Conservation (phyloP, 2,888 invertebrate genomes). For the Agelastica alni region DNA sequence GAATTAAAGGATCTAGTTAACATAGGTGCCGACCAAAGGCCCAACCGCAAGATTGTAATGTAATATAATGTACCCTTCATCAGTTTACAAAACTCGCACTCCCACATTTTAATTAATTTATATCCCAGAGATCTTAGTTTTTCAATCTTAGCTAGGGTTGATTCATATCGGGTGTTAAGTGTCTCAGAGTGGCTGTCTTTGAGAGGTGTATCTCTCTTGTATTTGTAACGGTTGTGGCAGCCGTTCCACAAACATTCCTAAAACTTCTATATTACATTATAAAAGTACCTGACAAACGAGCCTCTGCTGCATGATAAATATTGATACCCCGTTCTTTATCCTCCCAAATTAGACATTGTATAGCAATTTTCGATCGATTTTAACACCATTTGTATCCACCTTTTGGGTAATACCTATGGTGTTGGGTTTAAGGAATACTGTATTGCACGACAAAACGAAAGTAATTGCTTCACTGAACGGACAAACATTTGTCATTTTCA, state of each 20-base stretch:
- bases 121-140: slow-evolving; percentile 1
- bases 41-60: no score
- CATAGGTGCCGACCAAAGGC: no score
- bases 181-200: slow-evolving; percentile 16
- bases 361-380: slow-evolving; percentile 20
- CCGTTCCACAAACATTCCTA: slow-evolving; percentile 33
- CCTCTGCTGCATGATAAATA: slow-evolving; percentile 35
- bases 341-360: slow-evolving; percentile 31
- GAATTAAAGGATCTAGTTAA: no score
- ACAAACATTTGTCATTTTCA: slow-evolving; percentile 3
- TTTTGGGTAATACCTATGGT: slow-evolving; percentile 43
- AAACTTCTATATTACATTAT: slow-evolving; percentile 32
- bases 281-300: slow-evolving; percentile 24
- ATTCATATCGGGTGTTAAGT: slow-evolving; percentile 18
- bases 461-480: slow-evolving; percentile 42
- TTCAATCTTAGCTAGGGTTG: slow-evolving; percentile 10
- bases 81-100: slow-evolving; percentile 11
- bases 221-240: slow-evolving; percentile 11
- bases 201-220: slow-evolving; percentile 15
- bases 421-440: slow-evolving; percentile 36
- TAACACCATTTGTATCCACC: slow-evolving; percentile 39
- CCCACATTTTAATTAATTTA: slow-evolving; percentile 14
- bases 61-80: no score
- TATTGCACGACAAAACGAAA: slow-evolving; percentile 39
- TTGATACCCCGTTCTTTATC: slow-evolving; percentile 24